phyloP scores from a whole-genome alignment of 2,797 vertebrate genomes.

The Rhinella marina region DNA sequence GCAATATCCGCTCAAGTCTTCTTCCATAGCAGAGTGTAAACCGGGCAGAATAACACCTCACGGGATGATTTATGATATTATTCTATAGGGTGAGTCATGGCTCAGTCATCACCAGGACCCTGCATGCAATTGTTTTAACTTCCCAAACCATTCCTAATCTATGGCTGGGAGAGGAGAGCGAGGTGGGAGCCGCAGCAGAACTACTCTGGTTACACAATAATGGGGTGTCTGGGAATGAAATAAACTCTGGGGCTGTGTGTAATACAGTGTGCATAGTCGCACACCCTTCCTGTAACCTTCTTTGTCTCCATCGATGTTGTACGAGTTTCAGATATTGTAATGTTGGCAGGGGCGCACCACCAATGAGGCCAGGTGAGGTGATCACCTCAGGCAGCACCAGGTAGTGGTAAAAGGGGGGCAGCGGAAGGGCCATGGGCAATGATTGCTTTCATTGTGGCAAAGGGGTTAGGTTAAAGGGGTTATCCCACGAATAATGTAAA shows the following conservation, averaged over 20 bases:
- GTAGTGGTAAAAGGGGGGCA: too few species aligned
- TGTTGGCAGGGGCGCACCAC: too few species aligned
- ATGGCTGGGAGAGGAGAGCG: neutral
- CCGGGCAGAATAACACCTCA: neutral
- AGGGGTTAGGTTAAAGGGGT: too few species aligned
- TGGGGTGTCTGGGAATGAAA: slow-evolving; percentile 28
- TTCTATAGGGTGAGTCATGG: slow-evolving; percentile 32
- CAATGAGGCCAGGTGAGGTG: too few species aligned
- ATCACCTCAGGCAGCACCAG: too few species aligned
- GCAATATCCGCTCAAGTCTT: neutral
- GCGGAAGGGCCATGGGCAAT: too few species aligned
- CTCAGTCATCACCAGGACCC: neutral
- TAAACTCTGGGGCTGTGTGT: neutral
- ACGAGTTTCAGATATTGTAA: neutral
- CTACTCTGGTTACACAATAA: slow-evolving; percentile 11
- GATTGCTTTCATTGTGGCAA: too few species aligned
- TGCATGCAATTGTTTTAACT: neutral
- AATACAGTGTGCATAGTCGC: neutral
- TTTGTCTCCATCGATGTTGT: neutral
- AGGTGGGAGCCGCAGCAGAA: neutral
- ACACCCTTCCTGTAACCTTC: neutral
- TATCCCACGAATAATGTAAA: too few species aligned
- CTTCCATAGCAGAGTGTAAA: neutral
- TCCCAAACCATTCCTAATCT: slow-evolving; percentile 23
- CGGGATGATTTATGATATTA: slow-evolving; percentile 4